Conservation (phyloP, 2,888 invertebrate species). For the Phlogophora meticulosa region DNA sequence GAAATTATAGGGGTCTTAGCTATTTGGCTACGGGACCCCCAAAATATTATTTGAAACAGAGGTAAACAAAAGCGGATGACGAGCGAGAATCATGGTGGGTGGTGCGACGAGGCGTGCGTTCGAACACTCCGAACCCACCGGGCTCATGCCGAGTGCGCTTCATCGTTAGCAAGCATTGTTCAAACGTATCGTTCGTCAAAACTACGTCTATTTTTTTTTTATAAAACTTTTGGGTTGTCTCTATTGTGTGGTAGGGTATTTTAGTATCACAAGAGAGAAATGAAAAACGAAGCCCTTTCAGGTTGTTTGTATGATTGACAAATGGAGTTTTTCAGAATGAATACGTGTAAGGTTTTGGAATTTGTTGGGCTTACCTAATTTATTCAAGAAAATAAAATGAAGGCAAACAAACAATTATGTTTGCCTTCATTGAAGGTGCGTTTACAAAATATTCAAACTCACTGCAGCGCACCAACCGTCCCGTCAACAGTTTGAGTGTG, state of each 20-base stretch:
- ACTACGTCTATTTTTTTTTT: constrained; percentile 54
- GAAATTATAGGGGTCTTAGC: too few relatives aligned
- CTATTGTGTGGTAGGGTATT: constrained; percentile 46
- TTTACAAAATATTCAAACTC: too few relatives aligned
- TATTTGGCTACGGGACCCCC: too few relatives aligned
- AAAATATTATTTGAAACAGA: constrained; percentile 22
- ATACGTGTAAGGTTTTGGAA: neutral
- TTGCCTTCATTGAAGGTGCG: neutral
- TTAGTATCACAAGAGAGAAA: constrained; percentile 44
- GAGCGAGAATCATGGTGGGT: constrained; percentile 35
- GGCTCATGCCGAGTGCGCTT: constrained; percentile 8
- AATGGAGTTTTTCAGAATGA: constrained; percentile 3
- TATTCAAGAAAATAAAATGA: neutral
- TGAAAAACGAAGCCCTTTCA: constrained; percentile 20
- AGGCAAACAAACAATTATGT: neutral
- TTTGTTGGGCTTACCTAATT: neutral
- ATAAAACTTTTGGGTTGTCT: constrained; percentile 61
- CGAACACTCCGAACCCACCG: constrained; percentile 23
- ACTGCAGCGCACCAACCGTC: too few relatives aligned
- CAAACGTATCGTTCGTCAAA: constrained; percentile 56
- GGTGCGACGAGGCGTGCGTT: constrained; percentile 57
- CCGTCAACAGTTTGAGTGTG: too few relatives aligned
- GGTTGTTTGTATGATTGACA: constrained; percentile 12
- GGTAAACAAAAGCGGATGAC: constrained; percentile 54
- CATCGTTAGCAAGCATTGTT: constrained; percentile 69